phyloP scores from a whole-genome alignment of 2,888 invertebrate genomes.

The Clitarchus hookeri region DNA sequence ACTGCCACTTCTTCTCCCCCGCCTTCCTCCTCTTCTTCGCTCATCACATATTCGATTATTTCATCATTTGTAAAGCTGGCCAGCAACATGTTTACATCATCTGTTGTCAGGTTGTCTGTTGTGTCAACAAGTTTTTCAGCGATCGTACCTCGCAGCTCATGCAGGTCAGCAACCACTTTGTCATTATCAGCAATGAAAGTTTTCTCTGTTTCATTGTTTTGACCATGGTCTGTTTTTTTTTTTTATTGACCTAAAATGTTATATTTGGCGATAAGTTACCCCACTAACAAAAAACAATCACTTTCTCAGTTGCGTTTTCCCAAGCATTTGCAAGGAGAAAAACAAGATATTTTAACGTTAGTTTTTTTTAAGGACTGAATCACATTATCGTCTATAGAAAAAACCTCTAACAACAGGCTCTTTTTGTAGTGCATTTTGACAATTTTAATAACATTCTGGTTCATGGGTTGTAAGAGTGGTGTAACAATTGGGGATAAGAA shows the following conservation, averaged over 20 bases:
- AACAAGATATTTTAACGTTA: background rate
- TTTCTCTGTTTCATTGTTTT: background rate
- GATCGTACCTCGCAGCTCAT: background rate
- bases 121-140: background rate
- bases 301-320: background rate
- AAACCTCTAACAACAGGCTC: background rate
- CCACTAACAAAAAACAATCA: too few species aligned
- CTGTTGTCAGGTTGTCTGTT: conserved; percentile 10
- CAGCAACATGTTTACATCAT: background rate
- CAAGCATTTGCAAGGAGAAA: background rate
- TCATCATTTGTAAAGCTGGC: background rate
- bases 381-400: background rate
- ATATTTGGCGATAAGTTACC: too few species aligned
- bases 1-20: background rate
- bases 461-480: background rate
- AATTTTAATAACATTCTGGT: background rate
- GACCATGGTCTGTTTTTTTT: background rate
- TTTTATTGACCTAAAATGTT: too few species aligned
- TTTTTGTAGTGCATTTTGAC: conserved; percentile 20
- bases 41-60: background rate
- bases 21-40: background rate
- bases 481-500: background rate
- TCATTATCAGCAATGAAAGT: background rate
- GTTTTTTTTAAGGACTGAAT: conserved; percentile 22
- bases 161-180: background rate